Percentiles rank a stretch among this genome's conserved stretches.
These are phyloP conservation scores for Andrena dorsata DNA, from an alignment of 2,888 invertebrate genomes.

Conservation along the genomic window DNA sequence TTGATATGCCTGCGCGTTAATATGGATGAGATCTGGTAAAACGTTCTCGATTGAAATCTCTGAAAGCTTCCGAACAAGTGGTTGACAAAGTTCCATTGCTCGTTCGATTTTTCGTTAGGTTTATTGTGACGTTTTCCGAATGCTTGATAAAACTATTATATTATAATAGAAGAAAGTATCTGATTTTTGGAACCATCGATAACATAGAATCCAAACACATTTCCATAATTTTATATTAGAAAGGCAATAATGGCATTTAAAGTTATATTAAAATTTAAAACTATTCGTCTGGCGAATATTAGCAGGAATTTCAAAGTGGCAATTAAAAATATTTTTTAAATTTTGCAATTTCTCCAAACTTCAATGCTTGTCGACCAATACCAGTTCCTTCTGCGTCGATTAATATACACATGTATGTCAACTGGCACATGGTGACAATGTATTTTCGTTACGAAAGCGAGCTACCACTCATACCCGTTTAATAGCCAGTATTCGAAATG, in stretches of 20 bases:
- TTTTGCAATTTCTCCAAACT: no score
- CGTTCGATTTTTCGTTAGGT: conserved; percentile 24
- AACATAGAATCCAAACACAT: not conserved
- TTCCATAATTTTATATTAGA: not conserved
- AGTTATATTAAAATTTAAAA: no score
- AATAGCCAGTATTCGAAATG: no score
- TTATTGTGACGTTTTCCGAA: not conserved
- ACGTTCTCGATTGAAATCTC: conserved; percentile 29
- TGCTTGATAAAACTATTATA: not conserved
- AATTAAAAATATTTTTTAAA: no score
- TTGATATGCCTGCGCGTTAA: conserved; percentile 38
- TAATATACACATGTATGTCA: no score
- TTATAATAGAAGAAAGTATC: not conserved
- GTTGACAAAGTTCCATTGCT: conserved; percentile 25
- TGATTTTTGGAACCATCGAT: not conserved
- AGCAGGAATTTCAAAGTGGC: no score
- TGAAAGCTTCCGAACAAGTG: conserved; percentile 9
- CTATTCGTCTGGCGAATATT: no score
- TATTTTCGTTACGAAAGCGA: no score
- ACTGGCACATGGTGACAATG: no score
- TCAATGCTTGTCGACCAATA: no score
- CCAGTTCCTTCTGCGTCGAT: no score
- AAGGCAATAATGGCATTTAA: not conserved
- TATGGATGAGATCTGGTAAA: conserved; percentile 57
- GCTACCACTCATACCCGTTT: no score